These are phyloP conservation scores for Eupithecia tripunctaria DNA, from an alignment of 2,888 invertebrate species.

Conservation along the genomic window DNA sequence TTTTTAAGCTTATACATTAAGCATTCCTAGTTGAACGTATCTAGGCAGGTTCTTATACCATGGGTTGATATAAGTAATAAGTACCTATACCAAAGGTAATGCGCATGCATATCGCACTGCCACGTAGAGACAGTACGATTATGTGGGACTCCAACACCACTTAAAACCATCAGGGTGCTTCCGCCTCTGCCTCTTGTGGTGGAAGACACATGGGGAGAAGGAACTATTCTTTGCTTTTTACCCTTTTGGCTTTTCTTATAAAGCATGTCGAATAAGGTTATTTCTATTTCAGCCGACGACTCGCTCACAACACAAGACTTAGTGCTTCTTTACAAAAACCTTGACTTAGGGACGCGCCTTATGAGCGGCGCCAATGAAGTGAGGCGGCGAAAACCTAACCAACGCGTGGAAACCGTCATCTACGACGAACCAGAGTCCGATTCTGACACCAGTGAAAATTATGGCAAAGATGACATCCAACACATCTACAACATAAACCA, in stretches of 20 bases:
- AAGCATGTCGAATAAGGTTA: not conserved
- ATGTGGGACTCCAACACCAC: no score
- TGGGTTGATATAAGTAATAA: no score
- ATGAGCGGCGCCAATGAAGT: slow-evolving; percentile 56
- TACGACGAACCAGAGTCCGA: slow-evolving; percentile 69
- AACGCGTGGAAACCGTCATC: slow-evolving; percentile 70
- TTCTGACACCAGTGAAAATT: slow-evolving; percentile 66
- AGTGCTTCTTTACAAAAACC: slow-evolving; percentile 74
- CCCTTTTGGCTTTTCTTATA: not conserved
- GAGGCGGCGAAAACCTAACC: slow-evolving; percentile 59
- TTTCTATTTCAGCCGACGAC: slow-evolving; percentile 53
- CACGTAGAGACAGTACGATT: no score
- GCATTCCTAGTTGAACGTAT: no score
- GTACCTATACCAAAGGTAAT: no score
- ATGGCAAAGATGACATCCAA: slow-evolving; percentile 63
- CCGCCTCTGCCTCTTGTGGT: no score
- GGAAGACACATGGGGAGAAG: no score
- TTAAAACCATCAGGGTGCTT: no score
- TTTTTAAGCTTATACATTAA: no score
- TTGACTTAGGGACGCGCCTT: slow-evolving; percentile 66
- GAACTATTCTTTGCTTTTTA: not conserved
- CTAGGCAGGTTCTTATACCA: no score
- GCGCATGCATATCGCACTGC: no score
- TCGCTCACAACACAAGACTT: slow-evolving; percentile 66
- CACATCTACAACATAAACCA: slow-evolving; percentile 64